Percentiles rank a stretch among this genome's conserved stretches.
Evolutionary conservation across 2,113 vertebrate genomes (phyloP).

Genomic region (Centropus unirufus): DNA sequence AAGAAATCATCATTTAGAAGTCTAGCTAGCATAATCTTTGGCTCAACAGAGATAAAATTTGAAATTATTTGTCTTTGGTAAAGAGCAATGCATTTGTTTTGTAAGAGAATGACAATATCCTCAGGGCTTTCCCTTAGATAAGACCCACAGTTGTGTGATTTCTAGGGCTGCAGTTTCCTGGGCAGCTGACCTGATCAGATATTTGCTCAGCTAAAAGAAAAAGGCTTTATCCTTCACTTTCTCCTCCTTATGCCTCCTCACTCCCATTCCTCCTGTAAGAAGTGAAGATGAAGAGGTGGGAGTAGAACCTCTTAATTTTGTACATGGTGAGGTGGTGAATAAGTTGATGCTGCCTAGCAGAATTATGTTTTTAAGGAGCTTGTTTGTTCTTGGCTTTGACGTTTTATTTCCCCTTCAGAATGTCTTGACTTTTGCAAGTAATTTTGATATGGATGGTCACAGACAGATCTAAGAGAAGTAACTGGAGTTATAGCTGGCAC

Average conservation of each 20-base stretch:
- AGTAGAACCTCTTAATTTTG: background rate
- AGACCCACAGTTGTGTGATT: background rate
- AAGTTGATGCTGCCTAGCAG: background rate
- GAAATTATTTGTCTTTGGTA: background rate
- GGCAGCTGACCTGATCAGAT: background rate
- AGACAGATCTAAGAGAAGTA: background rate
- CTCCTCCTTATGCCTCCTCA: background rate
- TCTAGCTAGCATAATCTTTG: background rate
- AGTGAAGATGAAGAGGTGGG: background rate
- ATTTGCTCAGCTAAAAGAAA: background rate
- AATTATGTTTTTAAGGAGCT: background rate
- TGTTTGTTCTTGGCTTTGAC: background rate
- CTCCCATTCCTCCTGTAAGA: background rate
- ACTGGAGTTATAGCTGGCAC: background rate
- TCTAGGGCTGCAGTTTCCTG: background rate
- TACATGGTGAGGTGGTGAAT: background rate
- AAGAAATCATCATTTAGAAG: background rate
- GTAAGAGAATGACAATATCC: background rate
- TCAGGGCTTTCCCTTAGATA: background rate
- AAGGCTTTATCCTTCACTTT: background rate
- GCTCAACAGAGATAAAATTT: background rate
- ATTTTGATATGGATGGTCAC: background rate
- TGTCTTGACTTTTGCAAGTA: background rate
- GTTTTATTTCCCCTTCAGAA: background rate
- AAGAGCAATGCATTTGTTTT: background rate